Conservation (phyloP, 2,113 vertebrate genomes). For the Dromiciops gliroides region DNA sequence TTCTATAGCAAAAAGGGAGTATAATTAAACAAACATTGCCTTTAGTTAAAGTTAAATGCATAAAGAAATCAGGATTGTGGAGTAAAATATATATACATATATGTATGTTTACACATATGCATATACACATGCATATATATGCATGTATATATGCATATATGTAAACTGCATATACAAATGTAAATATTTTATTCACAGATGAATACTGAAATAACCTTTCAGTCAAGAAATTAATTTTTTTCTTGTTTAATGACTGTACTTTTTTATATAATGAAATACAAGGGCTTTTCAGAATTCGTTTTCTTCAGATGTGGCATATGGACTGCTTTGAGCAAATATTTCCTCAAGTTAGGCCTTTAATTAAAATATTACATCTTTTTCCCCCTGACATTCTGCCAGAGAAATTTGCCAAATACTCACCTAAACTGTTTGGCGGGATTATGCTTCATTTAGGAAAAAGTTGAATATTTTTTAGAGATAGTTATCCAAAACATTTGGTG, state of each 20-base stretch:
- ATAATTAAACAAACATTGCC: neutral
- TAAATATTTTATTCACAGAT: neutral
- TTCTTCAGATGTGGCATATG: neutral
- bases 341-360: neutral
- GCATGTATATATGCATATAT: too few relatives aligned
- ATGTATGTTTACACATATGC: too few relatives aligned
- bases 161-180: too few relatives aligned
- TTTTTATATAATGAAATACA: neutral
- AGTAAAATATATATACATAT: neutral
- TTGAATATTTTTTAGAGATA: conserved; percentile 34
- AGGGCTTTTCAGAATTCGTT: neutral
- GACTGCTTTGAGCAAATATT: neutral
- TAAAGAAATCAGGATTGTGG: neutral
- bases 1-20: neutral
- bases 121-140: too few relatives aligned
- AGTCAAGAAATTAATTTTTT: neutral
- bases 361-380: neutral
- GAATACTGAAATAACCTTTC: neutral
- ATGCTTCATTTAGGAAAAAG: neutral
- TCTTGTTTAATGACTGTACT: neutral
- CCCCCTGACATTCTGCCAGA: neutral
- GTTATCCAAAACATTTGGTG: neutral
- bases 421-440: neutral
- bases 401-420: neutral
- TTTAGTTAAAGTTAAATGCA: neutral